Conservation (phyloP, 2,797 vertebrate genomes). For the Squalus acanthias region DNA sequence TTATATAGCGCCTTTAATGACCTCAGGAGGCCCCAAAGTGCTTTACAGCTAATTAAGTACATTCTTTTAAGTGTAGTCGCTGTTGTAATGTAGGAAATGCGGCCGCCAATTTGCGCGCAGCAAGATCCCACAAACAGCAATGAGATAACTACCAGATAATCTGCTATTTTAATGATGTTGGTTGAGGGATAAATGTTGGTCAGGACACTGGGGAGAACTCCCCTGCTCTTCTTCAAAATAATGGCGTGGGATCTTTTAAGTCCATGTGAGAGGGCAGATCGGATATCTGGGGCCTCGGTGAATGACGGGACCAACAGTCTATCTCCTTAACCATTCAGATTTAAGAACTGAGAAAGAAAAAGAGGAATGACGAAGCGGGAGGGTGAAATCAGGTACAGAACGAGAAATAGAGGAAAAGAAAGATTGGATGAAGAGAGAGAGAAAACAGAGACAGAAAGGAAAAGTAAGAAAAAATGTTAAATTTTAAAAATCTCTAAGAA, state of each 20-base stretch:
- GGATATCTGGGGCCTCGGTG: neutral
- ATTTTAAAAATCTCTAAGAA: neutral
- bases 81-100: neutral
- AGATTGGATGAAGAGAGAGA: neutral
- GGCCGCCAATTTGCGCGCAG: neutral
- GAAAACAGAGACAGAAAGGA: neutral
- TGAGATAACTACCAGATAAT: too few species aligned
- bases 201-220: neutral
- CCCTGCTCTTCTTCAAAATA: neutral
- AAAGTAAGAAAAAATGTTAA: neutral
- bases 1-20: neutral
- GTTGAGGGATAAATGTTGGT: neutral
- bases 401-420: neutral
- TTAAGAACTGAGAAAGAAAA: neutral
- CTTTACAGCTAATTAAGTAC: neutral
- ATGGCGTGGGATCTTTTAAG: neutral
- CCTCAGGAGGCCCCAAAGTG: neutral
- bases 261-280: neutral
- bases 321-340: neutral
- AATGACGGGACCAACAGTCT: neutral
- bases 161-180: neutral
- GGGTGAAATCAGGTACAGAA: neutral
- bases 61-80: too few species aligned
- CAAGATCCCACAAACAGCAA: neutral
- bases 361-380: neutral